Base-by-base conservation (phyloP, 1,140 invertebrate species). In the Acromyrmex charruanus region DNA sequence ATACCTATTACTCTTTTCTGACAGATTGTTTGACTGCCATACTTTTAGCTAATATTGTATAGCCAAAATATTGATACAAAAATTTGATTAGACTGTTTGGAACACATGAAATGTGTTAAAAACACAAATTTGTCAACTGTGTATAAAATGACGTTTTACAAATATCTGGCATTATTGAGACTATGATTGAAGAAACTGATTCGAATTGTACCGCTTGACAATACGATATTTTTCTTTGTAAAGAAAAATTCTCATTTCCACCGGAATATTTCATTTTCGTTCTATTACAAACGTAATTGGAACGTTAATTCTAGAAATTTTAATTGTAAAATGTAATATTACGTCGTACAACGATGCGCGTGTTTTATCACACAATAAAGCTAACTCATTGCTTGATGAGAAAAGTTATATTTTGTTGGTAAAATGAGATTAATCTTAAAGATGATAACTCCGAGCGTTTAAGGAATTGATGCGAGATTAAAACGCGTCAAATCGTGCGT, bases 291-390 rank as follows among this genome's bases (percentile, higher is more conserved):
- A 51, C 3, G 18, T 44, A 81, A 81, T 81, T 72, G 18, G 18
- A 71, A 81, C 16, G 66, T 39, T 55, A 58, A 72, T 81, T 55
- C 25, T 12, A 68, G 28, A 80, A 80, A 80, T 80, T 68, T 53
- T 66, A 80, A 80, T 79, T 31, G 44, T 49, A 49, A 65, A 65
- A 79, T 31, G 25, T 49, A 65, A 44, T 16, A 28, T n/a, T 14
- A 25, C 75, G 58, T 49, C 16, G 39, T n/a, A 28, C 58, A 28
- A 28, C 14, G 7, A 28, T 28, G 39, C 49, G 14, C 28, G 39
- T 44, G 31, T 58, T 49, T 53, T 21, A n/a, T 53, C 61, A 18
- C n/a, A 77, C 53, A 77, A 59, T 39, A 77, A 44, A 25, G 10
- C 53, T 7, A 58, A 31, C 49, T 59, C 31, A n/a, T 58, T 75